Evolutionary conservation across 1,140 invertebrate species (phyloP).

Genomic region (Vanessa tameamea): DNA sequence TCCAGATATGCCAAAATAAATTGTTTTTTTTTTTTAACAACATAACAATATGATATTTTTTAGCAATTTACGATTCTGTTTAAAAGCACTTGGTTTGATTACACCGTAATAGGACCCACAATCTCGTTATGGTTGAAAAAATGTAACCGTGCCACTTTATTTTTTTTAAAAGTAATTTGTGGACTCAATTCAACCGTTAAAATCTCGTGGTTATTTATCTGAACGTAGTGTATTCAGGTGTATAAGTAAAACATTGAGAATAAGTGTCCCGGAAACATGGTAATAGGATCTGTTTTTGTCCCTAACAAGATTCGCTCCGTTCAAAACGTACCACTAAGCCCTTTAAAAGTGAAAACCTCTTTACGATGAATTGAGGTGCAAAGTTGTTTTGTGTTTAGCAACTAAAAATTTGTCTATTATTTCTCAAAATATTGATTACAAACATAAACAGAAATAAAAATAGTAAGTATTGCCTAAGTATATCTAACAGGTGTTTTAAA

Average conservation of each 20-base stretch:
- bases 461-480: too few relatives aligned
- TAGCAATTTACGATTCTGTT: not conserved
- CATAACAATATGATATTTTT: not conserved
- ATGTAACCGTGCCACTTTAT: conserved; percentile 14
- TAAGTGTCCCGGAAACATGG: conserved; percentile 38
- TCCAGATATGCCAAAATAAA: too few relatives aligned
- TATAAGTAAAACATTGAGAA: conserved; percentile 37
- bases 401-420: conserved; percentile 31
- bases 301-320: conserved; percentile 62
- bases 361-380: conserved; percentile 30
- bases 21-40: not conserved
- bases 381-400: not conserved
- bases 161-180: conserved; percentile 37
- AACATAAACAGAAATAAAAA: too few relatives aligned
- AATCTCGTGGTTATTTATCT: conserved; percentile 22
- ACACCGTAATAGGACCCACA: not conserved
- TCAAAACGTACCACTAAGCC: conserved; percentile 32
- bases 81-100: conserved; percentile 14
- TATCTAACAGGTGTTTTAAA: too few relatives aligned
- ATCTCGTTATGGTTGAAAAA: conserved; percentile 1
- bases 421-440: too few relatives aligned
- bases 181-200: conserved; percentile 27
- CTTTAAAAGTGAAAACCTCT: conserved; percentile 29
- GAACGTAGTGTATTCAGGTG: conserved; percentile 30
- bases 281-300: conserved; percentile 65